Evolutionary conservation across 2,888 invertebrate genomes (phyloP), one percentile per base, ranked within the genome.

Genomic region (Actias luna): DNA sequence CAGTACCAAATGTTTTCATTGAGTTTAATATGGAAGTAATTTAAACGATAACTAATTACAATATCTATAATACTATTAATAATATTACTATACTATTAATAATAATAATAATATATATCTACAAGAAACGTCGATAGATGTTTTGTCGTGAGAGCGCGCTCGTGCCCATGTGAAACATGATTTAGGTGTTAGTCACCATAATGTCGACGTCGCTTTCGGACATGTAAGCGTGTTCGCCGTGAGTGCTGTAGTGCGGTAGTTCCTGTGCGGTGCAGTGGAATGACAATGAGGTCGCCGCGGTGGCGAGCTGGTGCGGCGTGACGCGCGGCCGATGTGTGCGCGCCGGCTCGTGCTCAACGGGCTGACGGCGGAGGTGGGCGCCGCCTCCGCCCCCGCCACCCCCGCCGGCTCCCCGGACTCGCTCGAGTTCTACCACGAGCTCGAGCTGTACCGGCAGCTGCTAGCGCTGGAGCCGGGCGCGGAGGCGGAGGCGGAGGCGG

Each of bases 301-400:
- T 33, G 59, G 36, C 65, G 63, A 59, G 63, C 39, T n/a, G n/a
- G n/a, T n/a, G 61, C 61, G 68, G 65, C 66, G 42, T 42, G 42
- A 42, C 66, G 64, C 73, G 71, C 66, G 69, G 62, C 67, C 16
- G 69, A 79, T 79, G 79, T 76, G 77, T 76, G 76, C 81, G 68
- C 85, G 88, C 67, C 85, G 89, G 72, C 85, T 91, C 69, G 91
- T 90, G 74, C 84, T 92, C 62, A 91, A 92, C 79, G 91, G 90
- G 58, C 82, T 90, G 63, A 90, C 90, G 75, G 90, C 90, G 70
- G 89, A 90, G 79, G 87, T 85, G 73, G 63, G 65, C 59, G 67
- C 36, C 55, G 59, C 58, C 58, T 42, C 63, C 59, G 64, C 58
- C 42, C 63, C 33, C 61, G 69, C 59, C 55, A 67, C 65, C 63